These are phyloP conservation scores for Agonopterix alstromeriana DNA, from an alignment of 2,888 invertebrate genomes.

Conservation along the genomic window DNA sequence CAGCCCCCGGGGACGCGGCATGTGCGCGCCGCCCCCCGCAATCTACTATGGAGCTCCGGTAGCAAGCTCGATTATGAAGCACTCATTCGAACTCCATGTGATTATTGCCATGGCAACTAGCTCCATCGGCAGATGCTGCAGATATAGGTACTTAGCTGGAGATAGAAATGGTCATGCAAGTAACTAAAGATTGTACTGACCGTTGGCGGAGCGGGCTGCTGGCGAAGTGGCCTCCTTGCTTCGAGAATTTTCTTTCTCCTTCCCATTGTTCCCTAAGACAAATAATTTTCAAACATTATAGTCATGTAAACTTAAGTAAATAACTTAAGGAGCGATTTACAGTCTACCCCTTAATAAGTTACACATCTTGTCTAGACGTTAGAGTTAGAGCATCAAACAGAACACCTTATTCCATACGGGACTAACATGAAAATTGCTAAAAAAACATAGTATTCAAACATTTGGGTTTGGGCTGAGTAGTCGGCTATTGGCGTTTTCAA, in stretches of 20 bases:
- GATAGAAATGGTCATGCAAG: no score
- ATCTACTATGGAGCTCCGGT: slow-evolving; percentile 14
- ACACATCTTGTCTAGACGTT: no score
- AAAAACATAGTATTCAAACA: no score
- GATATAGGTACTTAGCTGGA: background rate
- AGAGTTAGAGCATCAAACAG: no score
- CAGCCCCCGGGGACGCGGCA: slow-evolving; percentile 42
- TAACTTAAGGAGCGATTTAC: no score
- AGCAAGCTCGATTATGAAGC: slow-evolving; percentile 53
- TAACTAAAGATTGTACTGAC: slow-evolving; percentile 49
- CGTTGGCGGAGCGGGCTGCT: slow-evolving; percentile 80
- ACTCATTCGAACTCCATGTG: slow-evolving; percentile 55
- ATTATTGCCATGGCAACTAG: slow-evolving; percentile 46
- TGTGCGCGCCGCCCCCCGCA: slow-evolving; percentile 34
- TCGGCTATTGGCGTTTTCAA: no score
- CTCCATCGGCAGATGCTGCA: slow-evolving; percentile 4
- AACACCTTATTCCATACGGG: no score
- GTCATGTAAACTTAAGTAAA: no score
- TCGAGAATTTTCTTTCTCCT: slow-evolving; percentile 79
- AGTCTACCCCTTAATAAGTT: no score
- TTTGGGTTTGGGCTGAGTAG: no score
- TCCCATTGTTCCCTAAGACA: slow-evolving; percentile 84
- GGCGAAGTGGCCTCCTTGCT: slow-evolving; percentile 83
- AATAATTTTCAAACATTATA: slow-evolving; percentile 5
- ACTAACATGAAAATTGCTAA: no score